Conservation (phyloP, 1,140 invertebrate species). For the Fopius arisanus region DNA sequence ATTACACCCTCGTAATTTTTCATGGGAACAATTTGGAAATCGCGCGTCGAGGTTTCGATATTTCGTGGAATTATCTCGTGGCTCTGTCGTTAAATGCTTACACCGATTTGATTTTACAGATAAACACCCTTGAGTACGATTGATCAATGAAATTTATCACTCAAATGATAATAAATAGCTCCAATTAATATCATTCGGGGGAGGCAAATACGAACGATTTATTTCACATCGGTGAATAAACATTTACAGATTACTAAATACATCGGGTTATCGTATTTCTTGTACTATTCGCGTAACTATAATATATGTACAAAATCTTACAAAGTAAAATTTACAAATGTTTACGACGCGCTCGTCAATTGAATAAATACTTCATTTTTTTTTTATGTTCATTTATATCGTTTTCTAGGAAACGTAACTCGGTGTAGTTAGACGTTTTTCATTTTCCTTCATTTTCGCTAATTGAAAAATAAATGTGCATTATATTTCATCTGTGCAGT, state of each 20-base stretch:
- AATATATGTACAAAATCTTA: constrained; percentile 63
- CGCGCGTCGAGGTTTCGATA: constrained; percentile 12
- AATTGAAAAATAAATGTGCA: constrained; percentile 21
- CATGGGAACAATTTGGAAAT: neutral
- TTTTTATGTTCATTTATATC: constrained; percentile 2
- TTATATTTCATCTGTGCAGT: neutral
- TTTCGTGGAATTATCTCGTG: constrained; percentile 1
- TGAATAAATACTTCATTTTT: constrained; percentile 47
- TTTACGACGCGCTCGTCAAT: constrained; percentile 56
- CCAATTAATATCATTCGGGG: neutral
- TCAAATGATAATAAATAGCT: constrained; percentile 2
- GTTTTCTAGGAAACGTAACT: neutral
- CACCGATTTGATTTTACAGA: neutral
- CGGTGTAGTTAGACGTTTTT: neutral
- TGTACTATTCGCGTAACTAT: constrained; percentile 51
- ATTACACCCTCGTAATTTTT: neutral
- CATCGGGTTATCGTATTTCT: constrained; percentile 37
- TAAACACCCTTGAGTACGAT: neutral
- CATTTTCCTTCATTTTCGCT: neutral
- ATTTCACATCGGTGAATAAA: constrained; percentile 24
- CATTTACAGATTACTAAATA: constrained; percentile 34
- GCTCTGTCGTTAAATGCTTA: constrained; percentile 16
- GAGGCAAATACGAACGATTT: neutral
- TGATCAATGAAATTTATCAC: neutral
- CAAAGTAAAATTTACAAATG: constrained; percentile 65